Evolutionary conservation across 2,797 vertebrate species (phyloP).

Genomic region (Mus spretus): DNA sequence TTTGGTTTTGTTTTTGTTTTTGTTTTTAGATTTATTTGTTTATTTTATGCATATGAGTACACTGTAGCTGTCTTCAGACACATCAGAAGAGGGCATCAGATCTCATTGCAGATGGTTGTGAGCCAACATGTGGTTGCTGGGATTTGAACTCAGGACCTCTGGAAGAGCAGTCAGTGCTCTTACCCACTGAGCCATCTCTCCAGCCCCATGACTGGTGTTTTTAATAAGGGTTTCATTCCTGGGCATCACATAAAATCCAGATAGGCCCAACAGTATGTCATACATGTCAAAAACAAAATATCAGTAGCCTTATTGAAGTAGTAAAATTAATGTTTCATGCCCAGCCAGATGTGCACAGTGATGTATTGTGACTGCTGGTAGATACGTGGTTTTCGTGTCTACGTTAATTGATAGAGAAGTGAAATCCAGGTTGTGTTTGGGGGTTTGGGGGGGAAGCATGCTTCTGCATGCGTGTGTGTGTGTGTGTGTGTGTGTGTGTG

Average conservation of each 20-base stretch:
- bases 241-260: conserved; percentile 34
- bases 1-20: background rate
- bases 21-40: too few species aligned
- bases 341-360: background rate
- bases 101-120: too few species aligned
- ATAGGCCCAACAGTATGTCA: conserved; percentile 30
- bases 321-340: conserved; percentile 16
- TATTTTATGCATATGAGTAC: too few species aligned
- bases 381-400: conserved; percentile 3
- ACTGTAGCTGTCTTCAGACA: too few species aligned
- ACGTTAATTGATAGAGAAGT: conserved; percentile 6
- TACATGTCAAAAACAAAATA: conserved; percentile 52
- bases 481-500: background rate
- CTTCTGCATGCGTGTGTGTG: background rate
- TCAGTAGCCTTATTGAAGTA: background rate
- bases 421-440: background rate
- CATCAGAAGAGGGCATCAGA: too few species aligned
- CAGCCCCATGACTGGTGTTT: background rate
- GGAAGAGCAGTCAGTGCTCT: too few species aligned
- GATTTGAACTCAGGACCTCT: too few species aligned
- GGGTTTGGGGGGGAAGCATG: background rate
- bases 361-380: background rate
- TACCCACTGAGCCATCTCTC: too few species aligned
- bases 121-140: too few species aligned
- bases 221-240: background rate